Conservation (phyloP, 2,888 invertebrate species). For the Strigamia crassipes region DNA sequence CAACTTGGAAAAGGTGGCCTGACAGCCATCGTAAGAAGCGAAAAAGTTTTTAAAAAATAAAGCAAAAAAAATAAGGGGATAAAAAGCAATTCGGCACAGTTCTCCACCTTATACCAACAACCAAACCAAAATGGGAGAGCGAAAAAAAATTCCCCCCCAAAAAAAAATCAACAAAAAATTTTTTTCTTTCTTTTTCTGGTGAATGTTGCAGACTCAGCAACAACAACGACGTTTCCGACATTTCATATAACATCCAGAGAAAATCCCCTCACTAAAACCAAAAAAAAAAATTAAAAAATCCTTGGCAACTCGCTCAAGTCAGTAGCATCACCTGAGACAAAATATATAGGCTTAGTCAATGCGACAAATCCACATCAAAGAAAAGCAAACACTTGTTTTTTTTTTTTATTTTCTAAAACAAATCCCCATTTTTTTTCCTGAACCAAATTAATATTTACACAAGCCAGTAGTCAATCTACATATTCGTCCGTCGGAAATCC, state of each 20-base stretch:
- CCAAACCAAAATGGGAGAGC: conserved; percentile 7
- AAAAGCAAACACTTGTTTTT: too few species aligned
- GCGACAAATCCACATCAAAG: too few species aligned
- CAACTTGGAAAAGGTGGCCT: conserved; percentile 28
- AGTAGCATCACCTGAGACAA: background rate
- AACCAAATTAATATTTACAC: conserved; percentile 6
- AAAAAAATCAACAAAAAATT: background rate
- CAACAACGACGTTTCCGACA: conserved; percentile 27
- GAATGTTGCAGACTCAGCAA: conserved; percentile 29
- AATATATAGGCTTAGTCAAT: background rate
- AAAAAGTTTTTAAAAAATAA: background rate
- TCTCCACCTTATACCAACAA: background rate
- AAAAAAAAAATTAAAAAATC: conserved; percentile 2
- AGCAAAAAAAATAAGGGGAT: background rate
- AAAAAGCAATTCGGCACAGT: background rate
- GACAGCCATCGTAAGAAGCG: conserved; percentile 4
- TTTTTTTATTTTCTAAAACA: background rate
- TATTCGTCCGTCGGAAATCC: background rate
- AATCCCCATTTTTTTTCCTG: background rate
- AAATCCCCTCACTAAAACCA: background rate
- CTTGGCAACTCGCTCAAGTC: background rate
- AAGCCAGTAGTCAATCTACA: conserved; percentile 23
- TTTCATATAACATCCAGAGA: conserved; percentile 14
- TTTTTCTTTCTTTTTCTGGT: background rate
- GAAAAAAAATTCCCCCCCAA: background rate